Evolutionary conservation across 2,888 invertebrate genomes (phyloP).

Genomic region (Sinodicranocentrus sp.): DNA sequence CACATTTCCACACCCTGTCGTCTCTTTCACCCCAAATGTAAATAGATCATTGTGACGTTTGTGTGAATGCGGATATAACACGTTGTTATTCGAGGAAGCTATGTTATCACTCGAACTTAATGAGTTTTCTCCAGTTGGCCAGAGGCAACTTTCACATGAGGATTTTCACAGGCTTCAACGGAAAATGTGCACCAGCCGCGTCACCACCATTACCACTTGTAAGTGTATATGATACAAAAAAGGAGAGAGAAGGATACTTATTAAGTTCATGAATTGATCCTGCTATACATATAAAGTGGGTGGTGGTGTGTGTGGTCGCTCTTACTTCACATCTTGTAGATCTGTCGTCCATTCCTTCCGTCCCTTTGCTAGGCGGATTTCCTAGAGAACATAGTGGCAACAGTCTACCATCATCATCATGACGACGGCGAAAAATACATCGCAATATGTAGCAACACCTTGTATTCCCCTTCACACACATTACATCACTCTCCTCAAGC

Average conservation of each 20-base stretch:
- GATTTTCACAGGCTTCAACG: background rate
- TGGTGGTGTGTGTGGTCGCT: too few relatives aligned
- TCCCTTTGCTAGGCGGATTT: too few relatives aligned
- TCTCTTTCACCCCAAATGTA: background rate
- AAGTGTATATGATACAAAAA: background rate
- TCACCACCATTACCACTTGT: background rate
- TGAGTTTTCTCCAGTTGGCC: conserved; percentile 44
- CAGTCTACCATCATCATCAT: too few relatives aligned
- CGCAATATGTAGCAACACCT: background rate
- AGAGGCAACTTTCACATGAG: conserved; percentile 4
- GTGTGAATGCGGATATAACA: background rate
- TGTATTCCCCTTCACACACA: background rate
- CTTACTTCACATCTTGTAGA: background rate
- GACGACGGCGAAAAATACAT: background rate
- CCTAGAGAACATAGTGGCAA: too few relatives aligned
- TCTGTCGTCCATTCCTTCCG: background rate
- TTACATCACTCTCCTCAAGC: background rate
- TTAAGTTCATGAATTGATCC: conserved; percentile 12
- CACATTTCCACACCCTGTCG: too few relatives aligned
- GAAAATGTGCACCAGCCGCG: background rate
- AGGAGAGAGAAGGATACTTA: conserved; percentile 6
- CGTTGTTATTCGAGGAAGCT: background rate
- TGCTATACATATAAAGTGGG: background rate
- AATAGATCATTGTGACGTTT: conserved; percentile 11
- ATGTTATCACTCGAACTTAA: conserved; percentile 26